These are phyloP conservation scores for Pteromalus puparum DNA, from an alignment of 1,140 invertebrate species.

Conservation along the genomic window DNA sequence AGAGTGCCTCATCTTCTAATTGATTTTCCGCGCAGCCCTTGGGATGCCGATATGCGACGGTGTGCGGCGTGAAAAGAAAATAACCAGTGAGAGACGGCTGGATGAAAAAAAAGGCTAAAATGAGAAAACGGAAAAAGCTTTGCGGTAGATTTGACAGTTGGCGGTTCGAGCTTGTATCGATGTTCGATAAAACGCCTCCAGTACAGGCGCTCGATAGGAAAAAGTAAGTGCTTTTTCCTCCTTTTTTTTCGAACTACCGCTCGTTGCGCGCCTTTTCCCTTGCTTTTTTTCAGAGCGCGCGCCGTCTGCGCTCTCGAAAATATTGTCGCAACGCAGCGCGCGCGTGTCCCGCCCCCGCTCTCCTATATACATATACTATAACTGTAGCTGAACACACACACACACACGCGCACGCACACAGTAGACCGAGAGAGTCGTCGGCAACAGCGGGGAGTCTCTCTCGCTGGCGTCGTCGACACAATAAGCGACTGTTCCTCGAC, in stretches of 20 bases:
- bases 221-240: conserved; percentile 34
- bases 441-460: background rate
- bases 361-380: background rate
- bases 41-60: background rate
- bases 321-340: background rate
- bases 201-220: background rate
- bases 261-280: background rate
- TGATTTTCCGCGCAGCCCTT: conserved; percentile 28
- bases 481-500: conserved; percentile 13
- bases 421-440: too few species aligned
- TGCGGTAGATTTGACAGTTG: conserved; percentile 33
- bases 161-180: conserved; percentile 41
- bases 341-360: too few species aligned
- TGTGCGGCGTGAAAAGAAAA: background rate
- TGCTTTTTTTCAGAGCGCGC: background rate
- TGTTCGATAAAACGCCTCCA: conserved; percentile 40
- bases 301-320: background rate
- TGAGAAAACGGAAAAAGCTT: conserved; percentile 19
- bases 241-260: background rate
- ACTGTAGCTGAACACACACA: too few species aligned
- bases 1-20: background rate
- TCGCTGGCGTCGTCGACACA: background rate
- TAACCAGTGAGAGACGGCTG: background rate
- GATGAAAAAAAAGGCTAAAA: conserved; percentile 8
- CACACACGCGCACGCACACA: too few species aligned